These are phyloP conservation scores for Crax fasciolata DNA, from an alignment of 2,797 vertebrate species.

Conservation along the genomic window DNA sequence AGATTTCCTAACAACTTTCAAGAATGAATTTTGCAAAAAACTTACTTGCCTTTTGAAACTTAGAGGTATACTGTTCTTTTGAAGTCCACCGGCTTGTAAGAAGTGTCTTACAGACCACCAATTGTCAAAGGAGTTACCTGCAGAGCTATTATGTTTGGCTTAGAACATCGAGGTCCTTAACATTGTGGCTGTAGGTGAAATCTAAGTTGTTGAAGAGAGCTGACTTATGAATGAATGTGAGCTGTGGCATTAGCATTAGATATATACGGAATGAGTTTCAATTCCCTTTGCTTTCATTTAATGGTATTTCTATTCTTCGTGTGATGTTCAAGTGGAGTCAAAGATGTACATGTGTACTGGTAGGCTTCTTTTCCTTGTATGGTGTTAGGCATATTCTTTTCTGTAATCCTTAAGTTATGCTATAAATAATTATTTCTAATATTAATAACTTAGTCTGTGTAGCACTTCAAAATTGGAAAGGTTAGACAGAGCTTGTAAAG, in stretches of 20 bases:
- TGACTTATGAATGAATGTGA: constrained; percentile 6
- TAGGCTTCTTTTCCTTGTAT: neutral
- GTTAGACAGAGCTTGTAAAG: neutral
- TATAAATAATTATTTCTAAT: constrained; percentile 45
- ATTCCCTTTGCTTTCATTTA: constrained; percentile 9
- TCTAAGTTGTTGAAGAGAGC: neutral
- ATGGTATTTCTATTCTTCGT: neutral
- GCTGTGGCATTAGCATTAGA: neutral
- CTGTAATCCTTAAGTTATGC: neutral
- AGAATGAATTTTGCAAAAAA: neutral
- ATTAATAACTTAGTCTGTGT: neutral
- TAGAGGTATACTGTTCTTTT: constrained; percentile 8
- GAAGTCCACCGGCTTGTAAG: constrained; percentile 11
- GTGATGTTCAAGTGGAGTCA: neutral
- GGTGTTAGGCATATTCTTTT: neutral
- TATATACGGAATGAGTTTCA: neutral
- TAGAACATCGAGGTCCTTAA: constrained; percentile 17
- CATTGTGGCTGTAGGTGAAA: constrained; percentile 18
- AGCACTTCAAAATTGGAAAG: constrained; percentile 14
- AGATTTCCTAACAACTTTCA: constrained; percentile 27
- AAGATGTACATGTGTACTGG: neutral
- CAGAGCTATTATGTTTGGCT: constrained; percentile 33
- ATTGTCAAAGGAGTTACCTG: constrained; percentile 34
- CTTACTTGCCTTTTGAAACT: neutral
- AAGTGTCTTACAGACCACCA: neutral